These are phyloP conservation scores for Trypoxylus dichotomus DNA, from an alignment of 1,140 invertebrate species.

Conservation along the genomic window DNA sequence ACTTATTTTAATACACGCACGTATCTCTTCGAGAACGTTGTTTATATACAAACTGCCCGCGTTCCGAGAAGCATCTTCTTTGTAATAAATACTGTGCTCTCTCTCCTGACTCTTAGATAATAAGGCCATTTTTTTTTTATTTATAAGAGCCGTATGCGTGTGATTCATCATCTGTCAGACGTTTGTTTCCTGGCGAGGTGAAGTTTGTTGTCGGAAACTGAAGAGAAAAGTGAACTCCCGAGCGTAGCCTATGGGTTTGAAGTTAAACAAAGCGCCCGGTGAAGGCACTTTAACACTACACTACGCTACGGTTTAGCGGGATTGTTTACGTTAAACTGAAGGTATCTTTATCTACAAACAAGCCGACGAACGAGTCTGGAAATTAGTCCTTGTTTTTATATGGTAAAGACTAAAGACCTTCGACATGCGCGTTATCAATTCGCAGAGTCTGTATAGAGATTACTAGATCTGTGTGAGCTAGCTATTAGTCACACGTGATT, in stretches of 20 bases:
- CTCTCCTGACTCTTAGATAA: background rate
- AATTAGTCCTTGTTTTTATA: background rate
- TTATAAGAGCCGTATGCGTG: background rate
- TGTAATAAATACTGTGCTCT: background rate
- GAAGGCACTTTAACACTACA: background rate
- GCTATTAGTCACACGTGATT: no score
- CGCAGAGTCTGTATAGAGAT: no score
- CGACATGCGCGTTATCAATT: no score
- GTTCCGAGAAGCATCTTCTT: background rate
- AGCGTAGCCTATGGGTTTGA: background rate
- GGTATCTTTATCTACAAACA: constrained; percentile 7
- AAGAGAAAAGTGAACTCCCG: background rate
- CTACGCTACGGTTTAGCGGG: background rate
- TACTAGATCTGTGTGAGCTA: no score
- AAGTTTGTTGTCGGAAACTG: background rate
- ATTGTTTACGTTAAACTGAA: background rate
- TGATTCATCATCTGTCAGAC: constrained; percentile 2
- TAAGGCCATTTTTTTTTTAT: background rate
- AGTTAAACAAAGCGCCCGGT: background rate
- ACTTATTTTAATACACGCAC: background rate
- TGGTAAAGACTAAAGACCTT: no score
- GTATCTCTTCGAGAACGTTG: background rate
- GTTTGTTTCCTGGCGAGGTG: background rate
- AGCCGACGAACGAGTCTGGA: background rate
- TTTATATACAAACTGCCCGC: background rate